These are phyloP conservation scores for Ligdia adustata DNA, from an alignment of 2,888 invertebrate genomes.

Conservation along the genomic window DNA sequence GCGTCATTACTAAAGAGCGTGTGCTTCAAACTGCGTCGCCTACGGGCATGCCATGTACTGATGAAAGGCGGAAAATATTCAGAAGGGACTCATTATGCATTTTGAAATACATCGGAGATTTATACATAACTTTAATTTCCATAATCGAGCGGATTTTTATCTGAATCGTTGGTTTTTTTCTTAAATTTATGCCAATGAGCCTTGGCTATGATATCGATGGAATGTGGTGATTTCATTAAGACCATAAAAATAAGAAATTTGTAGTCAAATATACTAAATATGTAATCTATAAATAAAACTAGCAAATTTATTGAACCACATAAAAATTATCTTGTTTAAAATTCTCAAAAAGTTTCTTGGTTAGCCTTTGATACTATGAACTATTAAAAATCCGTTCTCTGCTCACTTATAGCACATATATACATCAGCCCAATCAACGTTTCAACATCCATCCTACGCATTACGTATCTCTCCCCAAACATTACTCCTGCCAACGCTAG, in stretches of 20 bases:
- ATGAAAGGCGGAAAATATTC: conserved; percentile 9
- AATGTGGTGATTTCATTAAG: too few relatives aligned
- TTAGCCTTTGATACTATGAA: not conserved
- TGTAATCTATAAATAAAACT: too few relatives aligned
- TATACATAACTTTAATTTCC: not conserved
- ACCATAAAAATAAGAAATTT: too few relatives aligned
- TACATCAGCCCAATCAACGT: conserved; percentile 10
- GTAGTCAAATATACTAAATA: too few relatives aligned
- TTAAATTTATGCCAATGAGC: not conserved
- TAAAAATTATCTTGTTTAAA: too few relatives aligned
- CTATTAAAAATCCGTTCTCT: not conserved
- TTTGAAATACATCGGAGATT: conserved; percentile 4
- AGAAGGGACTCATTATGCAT: conserved; percentile 11
- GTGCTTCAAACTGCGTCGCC: conserved; percentile 2
- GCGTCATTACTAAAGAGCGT: too few relatives aligned
- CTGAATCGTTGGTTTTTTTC: not conserved
- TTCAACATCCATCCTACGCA: conserved; percentile 6
- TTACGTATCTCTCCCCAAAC: conserved; percentile 9
- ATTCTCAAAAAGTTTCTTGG: not conserved
- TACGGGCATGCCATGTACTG: conserved; percentile 12
- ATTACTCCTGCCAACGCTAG: conserved; percentile 13
- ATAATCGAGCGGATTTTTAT: not conserved
- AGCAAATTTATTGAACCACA: too few relatives aligned
- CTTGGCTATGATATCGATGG: too few relatives aligned
- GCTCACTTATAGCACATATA: not conserved